Percentiles rank a stretch among this genome's conserved stretches.
These are phyloP conservation scores for Gasterosteus nipponicus DNA, from an alignment of 2,113 vertebrate species.

Conservation along the genomic window DNA sequence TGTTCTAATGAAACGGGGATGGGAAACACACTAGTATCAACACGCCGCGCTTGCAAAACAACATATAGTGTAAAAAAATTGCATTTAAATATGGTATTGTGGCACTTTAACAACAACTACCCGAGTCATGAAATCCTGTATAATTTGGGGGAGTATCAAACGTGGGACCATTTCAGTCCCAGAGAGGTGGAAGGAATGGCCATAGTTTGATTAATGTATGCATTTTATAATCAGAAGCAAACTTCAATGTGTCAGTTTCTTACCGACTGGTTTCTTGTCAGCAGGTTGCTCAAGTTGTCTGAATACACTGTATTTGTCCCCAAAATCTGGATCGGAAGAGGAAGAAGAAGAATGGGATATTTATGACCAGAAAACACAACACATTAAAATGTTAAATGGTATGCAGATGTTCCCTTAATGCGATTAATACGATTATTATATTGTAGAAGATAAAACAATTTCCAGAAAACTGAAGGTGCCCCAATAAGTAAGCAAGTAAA, in stretches of 20 bases:
- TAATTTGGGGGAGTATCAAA: slow-evolving; percentile 23
- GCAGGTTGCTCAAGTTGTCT: slow-evolving; percentile 88
- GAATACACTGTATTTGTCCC: slow-evolving; percentile 97
- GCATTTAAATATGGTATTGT: slow-evolving; percentile 15
- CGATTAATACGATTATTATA: not conserved
- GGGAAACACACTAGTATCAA: slow-evolving; percentile 76
- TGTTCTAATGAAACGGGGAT: slow-evolving; percentile 89
- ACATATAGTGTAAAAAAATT: slow-evolving; percentile 29
- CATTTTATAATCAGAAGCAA: not conserved
- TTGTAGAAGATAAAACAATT: not conserved
- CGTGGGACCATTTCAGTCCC: slow-evolving; percentile 35
- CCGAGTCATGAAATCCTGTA: slow-evolving; percentile 15
- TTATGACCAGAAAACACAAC: slow-evolving; percentile 16
- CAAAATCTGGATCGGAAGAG: slow-evolving; percentile 79
- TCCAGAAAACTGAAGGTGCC: not conserved
- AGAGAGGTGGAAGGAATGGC: not conserved
- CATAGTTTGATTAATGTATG: not conserved
- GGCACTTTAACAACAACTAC: slow-evolving; percentile 24
- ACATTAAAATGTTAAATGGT: not conserved
- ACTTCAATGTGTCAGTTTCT: slow-evolving; percentile 61
- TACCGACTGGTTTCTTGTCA: slow-evolving; percentile 91
- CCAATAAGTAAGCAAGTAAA: not conserved
- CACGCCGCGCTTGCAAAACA: slow-evolving; percentile 34
- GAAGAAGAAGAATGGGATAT: slow-evolving; percentile 33
- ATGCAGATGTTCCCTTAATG: not conserved